A percentile compares a stretch with the other conserved stretches of the same genome.
phyloP scores from a whole-genome alignment of 2,113 vertebrate genomes.

The Perca flavescens region DNA sequence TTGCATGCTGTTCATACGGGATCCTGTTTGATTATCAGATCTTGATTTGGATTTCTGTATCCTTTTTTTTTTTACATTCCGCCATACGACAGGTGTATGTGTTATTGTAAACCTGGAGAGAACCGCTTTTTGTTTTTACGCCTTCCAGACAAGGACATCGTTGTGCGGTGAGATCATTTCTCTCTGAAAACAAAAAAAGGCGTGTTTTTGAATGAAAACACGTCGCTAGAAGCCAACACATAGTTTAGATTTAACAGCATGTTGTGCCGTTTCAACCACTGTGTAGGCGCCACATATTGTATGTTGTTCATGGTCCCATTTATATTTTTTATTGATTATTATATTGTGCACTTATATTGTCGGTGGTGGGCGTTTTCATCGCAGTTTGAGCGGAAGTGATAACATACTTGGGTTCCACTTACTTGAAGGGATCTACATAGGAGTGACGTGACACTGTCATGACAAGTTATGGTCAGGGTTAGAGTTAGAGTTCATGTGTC shows the following conservation, averaged over 20 bases:
- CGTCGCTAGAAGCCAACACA: neutral
- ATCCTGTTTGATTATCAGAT: constrained; percentile 9
- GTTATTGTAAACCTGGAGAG: neutral
- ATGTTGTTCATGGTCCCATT: no score
- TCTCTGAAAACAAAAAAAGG: no score
- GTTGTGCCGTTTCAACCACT: neutral
- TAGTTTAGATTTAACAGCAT: neutral
- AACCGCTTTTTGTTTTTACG: constrained; percentile 1
- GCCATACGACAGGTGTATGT: neutral
- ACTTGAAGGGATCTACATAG: no score
- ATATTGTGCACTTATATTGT: no score
- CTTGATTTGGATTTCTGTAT: neutral
- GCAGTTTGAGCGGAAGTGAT: no score
- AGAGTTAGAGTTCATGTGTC: no score
- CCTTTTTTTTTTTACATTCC: neutral
- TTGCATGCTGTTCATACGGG: neutral
- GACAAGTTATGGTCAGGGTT: no score
- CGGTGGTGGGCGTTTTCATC: no score
- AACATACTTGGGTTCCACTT: no score
- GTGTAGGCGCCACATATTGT: no score
- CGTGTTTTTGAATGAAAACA: neutral
- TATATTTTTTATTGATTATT: no score
- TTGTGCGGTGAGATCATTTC: constrained; percentile 15
- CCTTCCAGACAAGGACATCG: neutral
- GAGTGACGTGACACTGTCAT: no score